Percentiles rank a stretch among this genome's conserved stretches.
Conservation (phyloP, 2,113 vertebrate genomes). For the Opisthocomus hoazin region DNA sequence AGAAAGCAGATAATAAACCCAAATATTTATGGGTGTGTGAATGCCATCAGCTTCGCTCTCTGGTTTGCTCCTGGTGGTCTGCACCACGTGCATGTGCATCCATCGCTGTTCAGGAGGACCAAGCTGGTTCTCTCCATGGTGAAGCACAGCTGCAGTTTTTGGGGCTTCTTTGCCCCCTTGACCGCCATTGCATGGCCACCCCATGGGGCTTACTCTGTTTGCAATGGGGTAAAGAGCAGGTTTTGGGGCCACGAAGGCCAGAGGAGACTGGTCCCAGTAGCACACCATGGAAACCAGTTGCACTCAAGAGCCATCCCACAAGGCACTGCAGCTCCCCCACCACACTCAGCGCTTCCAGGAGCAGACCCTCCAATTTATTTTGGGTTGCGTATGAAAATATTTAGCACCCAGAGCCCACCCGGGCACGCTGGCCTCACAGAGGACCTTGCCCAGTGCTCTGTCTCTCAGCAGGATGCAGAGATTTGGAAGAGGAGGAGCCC, state of each 20-base stretch:
- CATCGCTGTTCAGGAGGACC: not conserved
- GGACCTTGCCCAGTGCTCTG: not conserved
- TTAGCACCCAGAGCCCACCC: rapidly evolving
- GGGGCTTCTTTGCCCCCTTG: not conserved
- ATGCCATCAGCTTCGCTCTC: not conserved
- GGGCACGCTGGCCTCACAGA: not conserved
- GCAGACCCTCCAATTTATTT: not conserved
- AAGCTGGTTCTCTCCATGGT: rapidly evolving
- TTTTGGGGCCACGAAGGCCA: not conserved
- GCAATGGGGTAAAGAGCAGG: not conserved
- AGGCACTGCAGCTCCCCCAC: not conserved
- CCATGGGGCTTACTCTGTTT: not conserved
- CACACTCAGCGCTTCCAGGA: not conserved
- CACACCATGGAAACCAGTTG: rapidly evolving
- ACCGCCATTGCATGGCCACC: rapidly evolving
- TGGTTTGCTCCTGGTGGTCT: not conserved
- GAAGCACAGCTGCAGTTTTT: not conserved
- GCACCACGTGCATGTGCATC: rapidly evolving
- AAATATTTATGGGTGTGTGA: not conserved
- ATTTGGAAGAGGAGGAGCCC: not conserved
- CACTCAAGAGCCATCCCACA: not conserved
- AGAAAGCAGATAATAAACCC: not conserved
- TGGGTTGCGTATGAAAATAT: not conserved
- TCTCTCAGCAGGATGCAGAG: not conserved
- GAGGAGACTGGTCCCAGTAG: not conserved